These are phyloP conservation scores for Arion vulgaris DNA, from an alignment of 1,140 invertebrate genomes.

Conservation along the genomic window DNA sequence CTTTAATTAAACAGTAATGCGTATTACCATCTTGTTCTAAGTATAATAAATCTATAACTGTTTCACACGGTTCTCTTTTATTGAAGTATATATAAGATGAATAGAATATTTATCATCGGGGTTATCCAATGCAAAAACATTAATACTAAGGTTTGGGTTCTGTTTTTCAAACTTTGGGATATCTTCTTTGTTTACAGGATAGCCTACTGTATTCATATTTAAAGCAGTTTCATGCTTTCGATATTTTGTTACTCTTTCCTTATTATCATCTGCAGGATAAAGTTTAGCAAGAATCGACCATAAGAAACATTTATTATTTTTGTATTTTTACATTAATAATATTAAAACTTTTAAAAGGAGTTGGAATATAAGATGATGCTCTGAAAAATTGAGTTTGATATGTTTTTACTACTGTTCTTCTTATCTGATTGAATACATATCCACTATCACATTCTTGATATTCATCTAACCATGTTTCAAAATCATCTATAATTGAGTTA, in stretches of 20 bases:
- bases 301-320: constrained; percentile 15
- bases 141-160: constrained; percentile 15
- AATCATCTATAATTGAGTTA: not conserved
- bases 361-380: too few relatives aligned
- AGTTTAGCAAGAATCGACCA: not conserved
- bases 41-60: constrained; percentile 2
- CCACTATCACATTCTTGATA: too few relatives aligned
- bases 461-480: too few relatives aligned
- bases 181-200: constrained; percentile 6
- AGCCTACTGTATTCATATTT: not conserved
- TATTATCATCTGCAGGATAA: constrained; percentile 11
- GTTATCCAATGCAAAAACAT: constrained; percentile 3
- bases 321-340: constrained; percentile 12
- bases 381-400: too few relatives aligned
- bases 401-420: too few relatives aligned
- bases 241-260: constrained; percentile 12
- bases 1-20: too few relatives aligned
- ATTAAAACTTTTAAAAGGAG: constrained; percentile 3
- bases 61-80: not conserved
- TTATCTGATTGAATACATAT: too few relatives aligned
- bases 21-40: constrained; percentile 2
- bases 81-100: constrained; percentile 6
- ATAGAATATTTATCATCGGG: not conserved
- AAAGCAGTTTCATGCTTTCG: not conserved
- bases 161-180: too few relatives aligned